phyloP scores from a whole-genome alignment of 2,113 vertebrate species.

The Nettapus auritus region DNA sequence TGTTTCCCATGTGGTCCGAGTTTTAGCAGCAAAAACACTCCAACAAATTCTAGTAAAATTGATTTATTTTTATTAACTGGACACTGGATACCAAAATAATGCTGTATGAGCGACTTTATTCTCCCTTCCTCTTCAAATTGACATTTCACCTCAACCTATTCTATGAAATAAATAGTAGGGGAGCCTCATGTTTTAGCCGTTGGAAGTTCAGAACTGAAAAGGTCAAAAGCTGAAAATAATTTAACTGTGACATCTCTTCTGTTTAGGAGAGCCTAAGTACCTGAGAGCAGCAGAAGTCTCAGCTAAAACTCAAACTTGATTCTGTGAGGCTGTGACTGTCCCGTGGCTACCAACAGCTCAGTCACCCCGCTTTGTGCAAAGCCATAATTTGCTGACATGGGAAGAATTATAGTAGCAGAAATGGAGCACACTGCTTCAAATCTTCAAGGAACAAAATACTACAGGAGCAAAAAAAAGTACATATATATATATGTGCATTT shows the following conservation, averaged over 20 bases:
- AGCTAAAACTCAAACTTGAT: slow-evolving; percentile 18
- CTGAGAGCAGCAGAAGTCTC: neutral
- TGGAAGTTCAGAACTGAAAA: slow-evolving; percentile 27
- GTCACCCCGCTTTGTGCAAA: slow-evolving; percentile 47
- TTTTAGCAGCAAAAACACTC: slow-evolving; percentile 38
- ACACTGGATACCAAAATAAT: slow-evolving; percentile 22
- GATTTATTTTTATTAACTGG: slow-evolving; percentile 52
- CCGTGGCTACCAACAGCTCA: neutral
- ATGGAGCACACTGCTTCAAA: slow-evolving; percentile 50
- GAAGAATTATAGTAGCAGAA: slow-evolving; percentile 58
- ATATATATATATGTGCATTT: neutral
- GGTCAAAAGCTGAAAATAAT: slow-evolving; percentile 51
- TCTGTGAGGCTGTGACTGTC: neutral
- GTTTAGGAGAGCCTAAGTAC: neutral
- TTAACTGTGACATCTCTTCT: slow-evolving; percentile 14
- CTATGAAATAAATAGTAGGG: slow-evolving; percentile 38
- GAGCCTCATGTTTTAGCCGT: neutral
- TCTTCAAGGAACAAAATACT: slow-evolving; percentile 63
- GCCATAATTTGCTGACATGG: slow-evolving; percentile 45
- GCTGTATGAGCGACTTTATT: neutral
- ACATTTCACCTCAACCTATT: slow-evolving; percentile 42
- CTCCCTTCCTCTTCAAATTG: slow-evolving; percentile 23
- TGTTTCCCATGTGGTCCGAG: slow-evolving; percentile 20
- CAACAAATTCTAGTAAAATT: slow-evolving; percentile 42
- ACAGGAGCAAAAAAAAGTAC: slow-evolving; percentile 40